Evolutionary conservation across 2,113 vertebrate genomes (phyloP), one percentile per base, ranked within the genome.

Genomic region (Propithecus coquereli): DNA sequence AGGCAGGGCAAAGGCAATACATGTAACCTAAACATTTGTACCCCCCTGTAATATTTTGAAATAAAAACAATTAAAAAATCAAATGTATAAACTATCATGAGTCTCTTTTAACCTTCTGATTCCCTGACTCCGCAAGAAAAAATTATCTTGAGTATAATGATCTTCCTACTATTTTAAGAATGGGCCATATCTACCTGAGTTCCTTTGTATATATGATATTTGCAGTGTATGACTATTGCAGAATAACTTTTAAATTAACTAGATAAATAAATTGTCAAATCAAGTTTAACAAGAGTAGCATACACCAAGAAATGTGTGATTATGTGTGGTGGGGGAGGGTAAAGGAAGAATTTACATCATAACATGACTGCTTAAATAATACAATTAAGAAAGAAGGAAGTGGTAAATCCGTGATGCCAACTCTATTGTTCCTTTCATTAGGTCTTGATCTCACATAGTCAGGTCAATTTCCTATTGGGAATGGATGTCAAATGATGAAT

Each of bases 241-340:
- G 23, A 74, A 66, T 82, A 77, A 50, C 14, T 57, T 83, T 94
- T 47, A 27, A n/a, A 4, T 45, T 77, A 84, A 91, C 16, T 30
- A 1, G 20, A 79, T 59, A 61, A 95, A 16, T 23, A 17, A 11
- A 54, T 18, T 66, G 12, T 74, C 9, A 85, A 85, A 74, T 92
- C 32, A 77, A 63, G 1, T 47, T 96, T 25, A 81, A 16, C 13
- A 74, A 57, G 4, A 73, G 34, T 16, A 79, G 27, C 27, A 37
- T n/a, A 59, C 22, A 34, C n/a, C 30, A 25, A 85, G 20, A 68
- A 6, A 63, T 59, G 25, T 57, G 13, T 54, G 4, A 50, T 93
- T 66, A 7, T 10, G 1, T 7, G 7, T 32, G 12, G 16, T 2
- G 6, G 6, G 4, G 16, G 14, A 37, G 0, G 6, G 5, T 30